Evolutionary conservation across 2,888 invertebrate genomes (phyloP).

Genomic region (Dynastes hyllus): DNA sequence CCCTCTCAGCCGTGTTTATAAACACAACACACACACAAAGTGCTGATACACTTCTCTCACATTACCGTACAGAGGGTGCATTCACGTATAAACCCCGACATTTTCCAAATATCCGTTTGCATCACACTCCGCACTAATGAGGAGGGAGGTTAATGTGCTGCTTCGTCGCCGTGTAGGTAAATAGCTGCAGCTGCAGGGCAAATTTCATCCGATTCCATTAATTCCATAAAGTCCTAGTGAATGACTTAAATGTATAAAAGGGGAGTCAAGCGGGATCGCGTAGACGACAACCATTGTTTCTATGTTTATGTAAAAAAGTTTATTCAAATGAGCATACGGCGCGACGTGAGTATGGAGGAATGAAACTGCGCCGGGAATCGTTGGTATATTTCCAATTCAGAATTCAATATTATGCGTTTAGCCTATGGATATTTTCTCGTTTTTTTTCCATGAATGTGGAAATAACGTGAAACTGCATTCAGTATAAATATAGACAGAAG

Average conservation of each 20-base stretch:
- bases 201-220: constrained; percentile 6
- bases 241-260: neutral
- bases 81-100: constrained; percentile 39
- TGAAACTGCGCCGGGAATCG: neutral
- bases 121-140: constrained; percentile 40
- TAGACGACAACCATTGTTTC: constrained; percentile 25
- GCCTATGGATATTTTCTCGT: no score
- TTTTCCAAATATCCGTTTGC: constrained; percentile 39
- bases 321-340: constrained; percentile 23
- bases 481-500: no score
- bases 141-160: constrained; percentile 36
- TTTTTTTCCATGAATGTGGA: no score
- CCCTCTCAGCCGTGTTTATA: constrained; percentile 18
- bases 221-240: constrained; percentile 11
- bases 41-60: constrained; percentile 30
- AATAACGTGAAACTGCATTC: no score
- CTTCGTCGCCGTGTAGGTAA: neutral
- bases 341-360: neutral
- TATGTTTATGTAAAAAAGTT: constrained; percentile 29
- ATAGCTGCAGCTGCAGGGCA: neutral
- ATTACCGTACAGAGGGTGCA: constrained; percentile 44
- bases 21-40: neutral
- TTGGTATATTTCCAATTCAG: neutral
- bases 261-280: neutral
- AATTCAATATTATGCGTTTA: constrained; percentile 4